Base-by-base conservation (phyloP, 2,797 vertebrate species). In the Megaceryle alcyon region DNA sequence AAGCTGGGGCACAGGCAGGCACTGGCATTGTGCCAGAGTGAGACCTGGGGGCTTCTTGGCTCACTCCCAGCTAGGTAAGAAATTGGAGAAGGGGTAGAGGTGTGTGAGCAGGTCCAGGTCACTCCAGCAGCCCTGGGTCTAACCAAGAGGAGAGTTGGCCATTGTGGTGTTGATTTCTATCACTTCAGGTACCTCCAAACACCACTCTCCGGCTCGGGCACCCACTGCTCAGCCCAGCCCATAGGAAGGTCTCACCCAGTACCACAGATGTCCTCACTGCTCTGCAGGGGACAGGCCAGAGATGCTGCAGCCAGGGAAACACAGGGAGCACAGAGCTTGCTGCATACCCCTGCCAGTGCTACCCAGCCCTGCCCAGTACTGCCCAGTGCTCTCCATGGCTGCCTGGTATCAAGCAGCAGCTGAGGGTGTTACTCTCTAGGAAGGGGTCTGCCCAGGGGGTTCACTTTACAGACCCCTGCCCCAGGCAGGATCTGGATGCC, bases 151-250 rank as follows among this genome's bases (percentile, higher is more conserved):
- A 80, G 83, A 56, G 10, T 0, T 64, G 90, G 25, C 22, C 59
- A 19, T 33, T 8, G 31, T 1, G 1, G 10, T n/a, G 43, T 3
- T 3, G 2, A 14, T 46, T 86, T 76, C 53, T 73, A 23, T 54
- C 43, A 35, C 68, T 63, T 14, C 14, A 12, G 2, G 1, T 26
- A 1, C 22, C 48, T 66, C 49, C 46, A 35, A 41, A 5, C 69
- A 39, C 29, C 0, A 0, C 9, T 7, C 10, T 16, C 4, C 5
- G 54, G 25, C 29, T 44, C 4, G 4, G 70, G 35, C 29, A n/a
- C 10, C 29, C 75, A 22, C 29, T 1, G 0, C n/a, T 39, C 39
- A 39, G 31, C 31, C 33, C 0, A 0, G 35, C 17, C 46, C 10
- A 1, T 28, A 17, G 68, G 48, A 60, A 12, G 6, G 7, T 61